Base-by-base conservation (phyloP, 1,140 invertebrate species). In the Lycorma delicatula region DNA sequence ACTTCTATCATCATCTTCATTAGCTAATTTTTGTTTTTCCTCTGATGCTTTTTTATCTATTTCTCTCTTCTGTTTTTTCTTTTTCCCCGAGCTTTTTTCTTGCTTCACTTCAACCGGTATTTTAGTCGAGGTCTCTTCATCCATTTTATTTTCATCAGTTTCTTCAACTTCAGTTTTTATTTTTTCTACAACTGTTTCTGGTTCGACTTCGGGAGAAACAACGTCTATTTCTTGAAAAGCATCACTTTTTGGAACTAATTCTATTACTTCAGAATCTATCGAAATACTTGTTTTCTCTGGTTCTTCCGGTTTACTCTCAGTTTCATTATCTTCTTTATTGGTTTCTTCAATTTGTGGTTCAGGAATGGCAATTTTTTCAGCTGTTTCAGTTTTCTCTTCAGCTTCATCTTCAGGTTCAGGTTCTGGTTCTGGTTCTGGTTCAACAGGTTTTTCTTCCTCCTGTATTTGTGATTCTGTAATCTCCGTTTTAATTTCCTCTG, bases 391-490 rank as follows among this genome's bases (percentile, higher is more conserved):
- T 12, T 28, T 48, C 13, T 11, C 36, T 25, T 29, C 28, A 27
- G 36, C 29, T 12, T n/a, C 26, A 16, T 53, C 48, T 12, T 20
- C 34, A 6, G 12, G 53, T 11, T 7, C 46, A 13, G 6, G 25
- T 41, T 54, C 44, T 1, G 31, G 3, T 12, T 48, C 18, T 6
- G 25, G 18, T 3, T 48, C n/a, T 20, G 60, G 48, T 58, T 66
- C 64, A 7, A 44, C 46, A 38, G 58, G 38, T 56, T 41, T 34
- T 56, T 60, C 60, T 50, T 63, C 61, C 36, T 54, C 27, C 11
- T 63, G 60, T 34, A 54, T 23, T 31, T 64, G 64, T 20, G 58
- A 57, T 56, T 66, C 61, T 16, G n/a, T n/a, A n/a, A n/a, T n/a
- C n/a, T 58, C 52, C 34, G 48, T 38, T 22, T 31, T 23, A 25